Base-by-base conservation (phyloP, 2,113 vertebrate genomes). In the Leptobrachium ailaonicum region DNA sequence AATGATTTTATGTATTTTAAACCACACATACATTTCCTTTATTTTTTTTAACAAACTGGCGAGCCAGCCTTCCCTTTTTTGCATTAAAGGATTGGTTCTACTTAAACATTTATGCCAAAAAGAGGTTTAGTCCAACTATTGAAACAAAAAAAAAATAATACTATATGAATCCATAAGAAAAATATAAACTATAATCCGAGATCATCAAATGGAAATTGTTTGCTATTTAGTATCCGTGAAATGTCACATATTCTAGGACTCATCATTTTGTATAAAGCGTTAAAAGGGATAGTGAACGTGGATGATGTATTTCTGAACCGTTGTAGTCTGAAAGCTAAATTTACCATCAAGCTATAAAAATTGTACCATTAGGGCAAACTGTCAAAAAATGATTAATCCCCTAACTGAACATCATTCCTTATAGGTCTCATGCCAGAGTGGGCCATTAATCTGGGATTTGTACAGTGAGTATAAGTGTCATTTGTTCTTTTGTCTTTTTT, bases 331-430 rank as follows among this genome's bases (percentile, higher is more conserved):
- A 85, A 88, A 87, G 60, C 80, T 82, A 85, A 79, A 85, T 87
- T 89, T 86, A 80, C 85, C 79, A 12, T 72, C 63, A 63, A 79
- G 83, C 66, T 84, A 85, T 89, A 83, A 83, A 87, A 87, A 83
- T 42, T 71, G 84, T 77, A 70, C 83, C 83, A 84, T 86, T 87
- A 84, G 77, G 83, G 84, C 14, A 40, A 69, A 7, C 82, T 90
- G 89, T 86, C 90, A 86, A 44, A 41, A 84, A 75, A 80, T 89
- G 87, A 92, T 88, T 84, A 85, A 90, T 88, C 78, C 73, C 75
- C 41, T 62, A 84, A 85, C 82, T 2, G 70, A 79, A 72, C 54
- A 82, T 83, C 85, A 85, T 86, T 88, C 85, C 87, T 85, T 87
- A 68, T 66, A 77, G 78, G 79, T 82, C 82, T 82, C 83, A 67